A percentile compares a stretch with the other conserved stretches of the same genome.
These are phyloP conservation scores for Bucco capensis DNA, from an alignment of 2,113 vertebrate genomes.

Conservation along the genomic window DNA sequence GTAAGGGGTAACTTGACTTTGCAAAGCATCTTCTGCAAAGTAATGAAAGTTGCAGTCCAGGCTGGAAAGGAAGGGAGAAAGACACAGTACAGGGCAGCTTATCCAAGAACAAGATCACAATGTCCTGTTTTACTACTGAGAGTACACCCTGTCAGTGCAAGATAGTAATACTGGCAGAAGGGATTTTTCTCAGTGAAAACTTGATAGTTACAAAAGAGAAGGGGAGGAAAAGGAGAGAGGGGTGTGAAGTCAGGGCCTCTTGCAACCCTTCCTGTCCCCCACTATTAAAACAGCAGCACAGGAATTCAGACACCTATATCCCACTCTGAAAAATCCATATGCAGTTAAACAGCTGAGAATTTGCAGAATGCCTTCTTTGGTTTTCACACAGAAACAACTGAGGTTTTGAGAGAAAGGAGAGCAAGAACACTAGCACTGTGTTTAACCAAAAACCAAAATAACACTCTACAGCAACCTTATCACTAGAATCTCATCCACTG, in stretches of 20 bases:
- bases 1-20: not conserved
- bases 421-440: not conserved
- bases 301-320: not conserved
- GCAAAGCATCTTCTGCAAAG: not conserved
- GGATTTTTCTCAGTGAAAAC: not conserved
- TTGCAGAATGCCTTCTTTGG: not conserved
- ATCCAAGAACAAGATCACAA: not conserved
- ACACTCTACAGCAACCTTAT: not conserved
- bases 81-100: not conserved
- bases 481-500: not conserved
- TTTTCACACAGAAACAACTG: not conserved
- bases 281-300: not conserved
- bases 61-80: not conserved
- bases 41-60: not conserved
- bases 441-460: not conserved
- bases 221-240: not conserved
- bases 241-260: not conserved
- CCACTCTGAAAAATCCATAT: not conserved
- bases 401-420: not conserved
- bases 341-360: slow-evolving; percentile 16
- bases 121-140: not conserved
- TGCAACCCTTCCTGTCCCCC: not conserved
- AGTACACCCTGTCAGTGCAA: not conserved
- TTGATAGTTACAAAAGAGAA: not conserved
- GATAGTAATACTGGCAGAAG: not conserved